phyloP scores from a whole-genome alignment of 2,113 vertebrate genomes.

The Mus musculus region GRCm39 chr10:39368001-39368500 shows the following conservation, averaged over 20 bases:
- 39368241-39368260: neutral
- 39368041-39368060: neutral
- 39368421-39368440: neutral
- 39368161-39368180: neutral
- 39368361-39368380: neutral
- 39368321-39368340: neutral
- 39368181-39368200: neutral
- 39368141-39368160: neutral
- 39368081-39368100: neutral
- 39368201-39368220: neutral
- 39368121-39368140: too few species aligned
- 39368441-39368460: neutral
- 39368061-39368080: neutral
- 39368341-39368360: neutral
- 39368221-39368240: neutral
- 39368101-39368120: neutral
- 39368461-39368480: neutral
- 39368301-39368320: rapidly evolving
- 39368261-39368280: neutral
- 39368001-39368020: neutral
- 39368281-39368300: neutral
- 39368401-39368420: neutral
- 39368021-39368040: too few species aligned
- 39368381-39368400: neutral
- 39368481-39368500: neutral